Evolutionary conservation across 2,888 invertebrate species (phyloP), one percentile per base, ranked within the genome.

Genomic region (Watsonalla cultraria): DNA sequence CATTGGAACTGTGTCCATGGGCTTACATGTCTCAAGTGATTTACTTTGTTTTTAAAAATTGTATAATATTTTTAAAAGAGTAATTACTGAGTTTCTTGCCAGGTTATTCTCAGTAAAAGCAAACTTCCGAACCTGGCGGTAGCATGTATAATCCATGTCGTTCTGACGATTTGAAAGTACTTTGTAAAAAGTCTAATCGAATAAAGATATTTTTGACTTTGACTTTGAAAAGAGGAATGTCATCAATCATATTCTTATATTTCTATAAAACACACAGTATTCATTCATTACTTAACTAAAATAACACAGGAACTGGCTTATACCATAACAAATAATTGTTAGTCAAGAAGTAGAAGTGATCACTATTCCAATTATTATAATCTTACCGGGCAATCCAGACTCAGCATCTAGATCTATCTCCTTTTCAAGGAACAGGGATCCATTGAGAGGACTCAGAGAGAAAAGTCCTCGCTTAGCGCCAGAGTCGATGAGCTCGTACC

Each of bases 321-420:
- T 24, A 24, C 24, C 24, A 24, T 24, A 5, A 42, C 5, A 42
- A 7, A 2, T 42, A 2, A 24, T 24, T 24, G 24, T 24, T 24
- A 24, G 24, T 15, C 46, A 14, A 15, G n/a, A n/a, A n/a, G n/a
- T n/a, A n/a, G n/a, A n/a, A 5, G 11, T 8, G 9, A 6, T 46
- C 11, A 7, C n/a, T n/a, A 46, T 5, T 6, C 5, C 15, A 24
- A 11, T 24, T 11, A 6, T 45, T 45, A 11, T 11, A 8, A 24
- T 34, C 46, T 66, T 82, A 74, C 94, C 95, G 1, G 95, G 93
- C n/a, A 96, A 76, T 13, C 91, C 88, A 55, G 89, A 87, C 73
- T 95, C 95, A 13, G 92, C 91, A 70, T 97, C 97, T 65, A 97
- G 78, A 79, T 97, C 97, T 11, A 97, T 93, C 81, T 97, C 95